Evolutionary conservation across 1,140 invertebrate species (phyloP).

Genomic region (Rhynchophorus ferrugineus): DNA sequence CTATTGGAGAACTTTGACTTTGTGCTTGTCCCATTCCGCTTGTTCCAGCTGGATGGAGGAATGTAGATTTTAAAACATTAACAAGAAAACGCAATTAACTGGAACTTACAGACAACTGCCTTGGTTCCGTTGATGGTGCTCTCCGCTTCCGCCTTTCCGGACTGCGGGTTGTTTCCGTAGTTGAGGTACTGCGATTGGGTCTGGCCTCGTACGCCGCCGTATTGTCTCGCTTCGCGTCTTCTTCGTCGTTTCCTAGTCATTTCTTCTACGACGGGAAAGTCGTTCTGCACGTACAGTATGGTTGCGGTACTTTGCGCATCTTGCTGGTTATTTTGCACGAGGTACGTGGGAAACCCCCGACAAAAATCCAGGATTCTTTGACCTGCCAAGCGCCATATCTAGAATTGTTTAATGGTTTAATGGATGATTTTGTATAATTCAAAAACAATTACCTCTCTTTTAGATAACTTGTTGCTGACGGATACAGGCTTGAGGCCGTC

Average conservation of each 20-base stretch:
- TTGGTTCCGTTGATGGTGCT: constrained; percentile 61
- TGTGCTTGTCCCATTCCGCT: constrained; percentile 76
- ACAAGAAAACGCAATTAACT: too few species aligned
- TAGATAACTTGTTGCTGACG: constrained; percentile 27
- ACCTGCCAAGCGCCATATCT: constrained; percentile 31
- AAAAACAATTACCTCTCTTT: constrained; percentile 27
- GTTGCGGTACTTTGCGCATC: constrained; percentile 7
- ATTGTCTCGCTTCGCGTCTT: constrained; percentile 26
- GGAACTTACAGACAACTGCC: constrained; percentile 72
- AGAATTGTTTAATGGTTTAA: neutral
- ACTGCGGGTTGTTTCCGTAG: constrained; percentile 49
- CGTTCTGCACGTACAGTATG: constrained; percentile 8
- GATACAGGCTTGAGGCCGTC: constrained; percentile 24
- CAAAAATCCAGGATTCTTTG: constrained; percentile 33
- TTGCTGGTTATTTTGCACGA: constrained; percentile 26
- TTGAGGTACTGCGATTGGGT: constrained; percentile 76
- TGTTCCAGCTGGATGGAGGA: constrained; percentile 27
- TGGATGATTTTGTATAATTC: neutral
- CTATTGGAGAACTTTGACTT: constrained; percentile 49
- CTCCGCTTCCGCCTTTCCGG: constrained; percentile 70
- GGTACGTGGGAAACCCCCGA: constrained; percentile 33
- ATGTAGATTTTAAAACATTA: too few species aligned
- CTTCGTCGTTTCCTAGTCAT: constrained; percentile 7
- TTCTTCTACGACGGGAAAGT: constrained; percentile 19
- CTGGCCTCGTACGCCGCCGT: constrained; percentile 50